A percentile compares a stretch with the other conserved stretches of the same genome.
These are phyloP conservation scores for Pachyuromys duprasi DNA, from an alignment of 2,797 vertebrate genomes.

Conservation along the genomic window DNA sequence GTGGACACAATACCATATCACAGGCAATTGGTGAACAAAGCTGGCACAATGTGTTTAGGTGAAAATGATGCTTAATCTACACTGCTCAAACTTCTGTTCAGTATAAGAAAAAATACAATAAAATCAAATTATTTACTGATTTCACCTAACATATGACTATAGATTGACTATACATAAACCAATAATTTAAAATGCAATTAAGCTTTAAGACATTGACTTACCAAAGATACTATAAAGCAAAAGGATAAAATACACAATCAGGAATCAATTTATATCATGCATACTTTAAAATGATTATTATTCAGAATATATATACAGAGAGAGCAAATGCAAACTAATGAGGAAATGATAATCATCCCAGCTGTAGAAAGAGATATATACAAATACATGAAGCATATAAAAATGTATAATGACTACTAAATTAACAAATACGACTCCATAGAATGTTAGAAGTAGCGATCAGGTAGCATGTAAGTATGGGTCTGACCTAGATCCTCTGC, in stretches of 20 bases:
- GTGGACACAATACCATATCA: neutral
- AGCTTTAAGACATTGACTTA: neutral
- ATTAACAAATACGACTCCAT: neutral
- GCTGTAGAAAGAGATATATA: neutral
- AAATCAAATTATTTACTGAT: neutral
- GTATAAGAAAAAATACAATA: neutral
- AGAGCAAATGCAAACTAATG: neutral
- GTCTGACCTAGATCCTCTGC: neutral
- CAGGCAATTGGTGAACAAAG: neutral
- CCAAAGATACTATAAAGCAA: neutral
- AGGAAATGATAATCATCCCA: neutral
- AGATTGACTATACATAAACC: neutral
- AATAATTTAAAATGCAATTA: neutral
- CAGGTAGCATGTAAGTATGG: neutral
- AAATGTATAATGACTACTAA: neutral
- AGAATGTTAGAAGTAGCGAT: neutral
- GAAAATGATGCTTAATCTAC: neutral
- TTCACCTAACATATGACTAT: neutral
- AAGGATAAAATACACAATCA: neutral
- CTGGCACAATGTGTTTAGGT: accelerated
- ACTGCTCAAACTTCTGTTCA: neutral
- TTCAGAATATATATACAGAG: neutral
- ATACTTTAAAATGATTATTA: neutral
- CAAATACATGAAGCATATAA: neutral
- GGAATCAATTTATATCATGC: neutral